These are phyloP conservation scores for Asobara japonica DNA, from an alignment of 1,140 invertebrate genomes.

Conservation along the genomic window DNA sequence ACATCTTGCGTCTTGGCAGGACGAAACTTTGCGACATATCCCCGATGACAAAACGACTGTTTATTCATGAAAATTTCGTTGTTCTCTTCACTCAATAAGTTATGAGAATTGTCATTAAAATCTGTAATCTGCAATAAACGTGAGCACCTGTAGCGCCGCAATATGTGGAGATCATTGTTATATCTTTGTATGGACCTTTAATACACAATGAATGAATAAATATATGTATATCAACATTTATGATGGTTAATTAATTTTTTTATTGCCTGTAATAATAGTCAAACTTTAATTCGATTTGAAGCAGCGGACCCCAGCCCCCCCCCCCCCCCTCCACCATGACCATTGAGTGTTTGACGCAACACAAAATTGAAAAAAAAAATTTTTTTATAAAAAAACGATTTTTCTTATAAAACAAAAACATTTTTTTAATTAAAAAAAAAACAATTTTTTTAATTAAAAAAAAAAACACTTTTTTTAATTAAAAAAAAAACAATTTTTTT, in stretches of 20 bases:
- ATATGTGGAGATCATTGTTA: conserved; percentile 48
- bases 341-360: no score
- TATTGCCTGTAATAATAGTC: neutral
- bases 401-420: no score
- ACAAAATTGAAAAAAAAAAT: no score
- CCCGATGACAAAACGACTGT: conserved; percentile 27
- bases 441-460: no score
- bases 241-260: neutral
- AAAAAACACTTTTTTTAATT: no score
- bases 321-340: no score
- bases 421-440: no score
- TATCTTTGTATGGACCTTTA: conserved; percentile 54
- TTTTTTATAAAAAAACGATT: no score
- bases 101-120: conserved; percentile 25
- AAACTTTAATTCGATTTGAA: no score
- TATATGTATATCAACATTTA: conserved; percentile 38
- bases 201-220: conserved; percentile 48
- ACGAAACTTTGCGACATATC: conserved; percentile 40
- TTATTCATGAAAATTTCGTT: conserved; percentile 25
- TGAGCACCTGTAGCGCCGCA: conserved; percentile 40
- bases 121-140: conserved; percentile 39
- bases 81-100: neutral
- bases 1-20: conserved; percentile 13
- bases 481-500: no score
- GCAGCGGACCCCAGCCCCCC: no score